Percentiles rank a stretch among this genome's conserved stretches.
Evolutionary conservation across 2,797 vertebrate species (phyloP).

Genomic region (Microctenopoma stevenorrisi): DNA sequence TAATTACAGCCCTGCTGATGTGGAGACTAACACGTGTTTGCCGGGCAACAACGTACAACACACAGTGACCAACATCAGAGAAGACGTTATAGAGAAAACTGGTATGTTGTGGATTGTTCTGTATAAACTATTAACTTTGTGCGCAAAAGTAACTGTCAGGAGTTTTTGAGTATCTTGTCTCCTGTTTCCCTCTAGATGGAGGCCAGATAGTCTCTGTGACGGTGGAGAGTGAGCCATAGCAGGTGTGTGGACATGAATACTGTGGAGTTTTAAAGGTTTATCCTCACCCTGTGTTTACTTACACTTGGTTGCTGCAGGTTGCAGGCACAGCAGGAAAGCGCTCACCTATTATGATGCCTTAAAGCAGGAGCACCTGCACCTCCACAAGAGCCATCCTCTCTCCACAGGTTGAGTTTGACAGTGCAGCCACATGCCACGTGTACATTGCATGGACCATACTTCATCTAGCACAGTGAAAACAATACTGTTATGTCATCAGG

Average conservation of each 20-base stretch:
- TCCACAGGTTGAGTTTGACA: conserved; percentile 33
- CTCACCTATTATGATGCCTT: conserved; percentile 70
- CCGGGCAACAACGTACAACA: conserved; percentile 79
- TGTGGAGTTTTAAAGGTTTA: neutral
- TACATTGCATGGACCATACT: conserved; percentile 22
- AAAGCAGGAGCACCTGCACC: conserved; percentile 65
- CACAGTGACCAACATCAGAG: conserved; percentile 66
- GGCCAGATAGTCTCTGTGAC: conserved; percentile 87
- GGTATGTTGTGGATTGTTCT: conserved; percentile 44
- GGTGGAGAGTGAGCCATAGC: conserved; percentile 88
- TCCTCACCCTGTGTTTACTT: neutral
- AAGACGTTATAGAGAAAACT: conserved; percentile 29
- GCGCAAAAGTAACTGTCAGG: neutral
- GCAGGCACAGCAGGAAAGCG: conserved; percentile 1
- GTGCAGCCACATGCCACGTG: conserved; percentile 23
- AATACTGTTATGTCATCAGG: conserved; percentile 26
- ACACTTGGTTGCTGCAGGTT: conserved; percentile 30
- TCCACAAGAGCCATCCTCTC: conserved; percentile 45
- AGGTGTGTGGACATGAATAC: conserved; percentile 28
- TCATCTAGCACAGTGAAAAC: conserved; percentile 17
- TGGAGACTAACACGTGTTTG: conserved; percentile 62
- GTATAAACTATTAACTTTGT: neutral
- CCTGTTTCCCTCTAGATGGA: conserved; percentile 81
- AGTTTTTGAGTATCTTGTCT: conserved; percentile 23
- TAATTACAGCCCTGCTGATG: conserved; percentile 81